Evolutionary conservation across 2,113 vertebrate species (phyloP).

Genomic region (Clarias magur): DNA sequence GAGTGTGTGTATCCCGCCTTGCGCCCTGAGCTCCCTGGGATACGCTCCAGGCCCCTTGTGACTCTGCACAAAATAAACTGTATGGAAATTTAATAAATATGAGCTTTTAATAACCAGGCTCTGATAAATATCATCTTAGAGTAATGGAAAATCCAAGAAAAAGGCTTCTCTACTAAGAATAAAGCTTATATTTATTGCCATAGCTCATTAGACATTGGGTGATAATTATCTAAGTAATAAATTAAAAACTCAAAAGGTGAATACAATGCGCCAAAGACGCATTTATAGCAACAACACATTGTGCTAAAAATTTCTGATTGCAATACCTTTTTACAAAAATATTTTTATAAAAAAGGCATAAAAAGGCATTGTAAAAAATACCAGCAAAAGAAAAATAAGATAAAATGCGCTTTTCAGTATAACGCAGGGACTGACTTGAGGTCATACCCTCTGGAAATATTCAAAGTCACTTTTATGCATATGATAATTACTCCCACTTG

Average conservation of each 20-base stretch:
- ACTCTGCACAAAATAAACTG: too few species aligned
- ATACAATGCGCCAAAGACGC: not conserved
- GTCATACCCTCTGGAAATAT: not conserved
- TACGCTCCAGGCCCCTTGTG: too few species aligned
- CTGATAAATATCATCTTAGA: not conserved
- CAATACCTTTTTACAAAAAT: too few species aligned
- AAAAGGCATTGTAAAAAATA: not conserved
- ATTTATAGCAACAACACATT: not conserved
- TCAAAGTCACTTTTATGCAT: conserved; percentile 3
- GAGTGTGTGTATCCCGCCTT: too few species aligned
- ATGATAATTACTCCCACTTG: not conserved
- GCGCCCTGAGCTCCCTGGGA: too few species aligned
- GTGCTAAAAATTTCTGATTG: not conserved
- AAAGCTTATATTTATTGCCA: not conserved
- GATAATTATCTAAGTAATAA: not conserved
- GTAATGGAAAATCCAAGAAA: not conserved
- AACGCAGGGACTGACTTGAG: not conserved
- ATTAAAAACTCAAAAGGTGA: not conserved
- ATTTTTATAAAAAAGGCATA: too few species aligned
- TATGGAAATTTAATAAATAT: too few species aligned
- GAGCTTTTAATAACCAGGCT: not conserved
- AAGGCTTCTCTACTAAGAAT: not conserved
- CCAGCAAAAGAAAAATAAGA: not conserved
- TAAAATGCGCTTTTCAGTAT: not conserved
- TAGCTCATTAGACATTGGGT: not conserved